A percentile compares a stretch with the other conserved stretches of the same genome.
Evolutionary conservation across 2,113 vertebrate genomes (phyloP).

Genomic region (Nycticebus coucang): DNA sequence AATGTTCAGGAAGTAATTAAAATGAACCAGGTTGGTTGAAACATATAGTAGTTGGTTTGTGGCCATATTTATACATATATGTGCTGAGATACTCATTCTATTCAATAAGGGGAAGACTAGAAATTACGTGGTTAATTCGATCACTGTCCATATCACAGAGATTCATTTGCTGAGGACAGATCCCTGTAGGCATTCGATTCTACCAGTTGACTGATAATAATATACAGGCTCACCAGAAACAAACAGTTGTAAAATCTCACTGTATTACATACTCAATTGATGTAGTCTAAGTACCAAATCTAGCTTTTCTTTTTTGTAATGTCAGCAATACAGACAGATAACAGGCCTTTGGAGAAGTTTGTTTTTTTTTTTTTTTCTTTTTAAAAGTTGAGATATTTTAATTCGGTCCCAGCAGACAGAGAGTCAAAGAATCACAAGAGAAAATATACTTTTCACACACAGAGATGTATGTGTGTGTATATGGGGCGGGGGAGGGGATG

Average conservation of each 20-base stretch:
- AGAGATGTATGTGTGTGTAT: neutral
- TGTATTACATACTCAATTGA: neutral
- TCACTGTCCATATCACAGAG: neutral
- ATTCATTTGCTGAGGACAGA: neutral
- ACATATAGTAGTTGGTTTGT: neutral
- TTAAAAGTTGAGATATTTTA: constrained; percentile 55
- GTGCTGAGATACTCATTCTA: neutral
- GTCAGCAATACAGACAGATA: constrained; percentile 51
- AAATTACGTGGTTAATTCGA: constrained; percentile 18
- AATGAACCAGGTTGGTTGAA: neutral
- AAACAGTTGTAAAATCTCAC: constrained; percentile 49
- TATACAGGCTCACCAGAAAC: constrained; percentile 23
- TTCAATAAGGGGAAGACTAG: neutral
- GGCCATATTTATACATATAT: neutral
- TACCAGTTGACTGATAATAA: constrained; percentile 14
- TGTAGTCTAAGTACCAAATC: neutral
- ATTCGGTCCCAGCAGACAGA: constrained; percentile 55
- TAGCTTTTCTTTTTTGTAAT: constrained; percentile 45
- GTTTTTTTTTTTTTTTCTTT: neutral
- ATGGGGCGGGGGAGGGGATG: neutral
- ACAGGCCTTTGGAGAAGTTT: constrained; percentile 26
- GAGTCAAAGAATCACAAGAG: constrained; percentile 64
- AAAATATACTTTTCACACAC: constrained; percentile 57
- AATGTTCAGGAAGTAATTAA: constrained; percentile 19
- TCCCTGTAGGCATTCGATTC: neutral